Conservation (phyloP, 2,888 invertebrate genomes). For the Euplagia quadripunctaria region DNA sequence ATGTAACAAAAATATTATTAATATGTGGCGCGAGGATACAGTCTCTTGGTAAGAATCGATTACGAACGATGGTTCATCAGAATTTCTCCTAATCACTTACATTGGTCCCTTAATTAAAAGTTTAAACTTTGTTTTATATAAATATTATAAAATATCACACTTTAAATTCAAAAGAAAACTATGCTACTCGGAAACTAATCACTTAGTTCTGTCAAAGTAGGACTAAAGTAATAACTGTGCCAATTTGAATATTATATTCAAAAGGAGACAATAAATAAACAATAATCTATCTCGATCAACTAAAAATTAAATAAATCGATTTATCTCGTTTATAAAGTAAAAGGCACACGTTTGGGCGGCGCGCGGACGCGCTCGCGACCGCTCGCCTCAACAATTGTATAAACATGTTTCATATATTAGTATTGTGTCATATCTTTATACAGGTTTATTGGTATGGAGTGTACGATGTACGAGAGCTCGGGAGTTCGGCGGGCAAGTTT, state of each 20-base stretch:
- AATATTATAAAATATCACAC: constrained; percentile 88
- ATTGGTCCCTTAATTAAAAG: constrained; percentile 87
- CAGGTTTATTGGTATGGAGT: constrained; percentile 62
- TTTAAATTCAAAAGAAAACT: constrained; percentile 86
- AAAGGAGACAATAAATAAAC: constrained; percentile 86
- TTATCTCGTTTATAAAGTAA: constrained; percentile 81
- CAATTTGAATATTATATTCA: constrained; percentile 85
- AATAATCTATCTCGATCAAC: constrained; percentile 85
- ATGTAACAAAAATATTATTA: constrained; percentile 70
- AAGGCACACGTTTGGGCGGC: constrained; percentile 79
- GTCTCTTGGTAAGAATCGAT: constrained; percentile 77
- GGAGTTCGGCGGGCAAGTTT: constrained; percentile 77
- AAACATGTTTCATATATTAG: constrained; percentile 69
- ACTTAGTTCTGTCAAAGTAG: constrained; percentile 85
- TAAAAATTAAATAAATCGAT: constrained; percentile 86
- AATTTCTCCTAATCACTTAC: constrained; percentile 86
- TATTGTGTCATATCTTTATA: constrained; percentile 70
- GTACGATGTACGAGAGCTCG: constrained; percentile 64
- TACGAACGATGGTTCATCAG: constrained; percentile 78
- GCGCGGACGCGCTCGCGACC: constrained; percentile 61
- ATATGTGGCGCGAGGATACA: constrained; percentile 74
- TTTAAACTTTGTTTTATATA: constrained; percentile 85
- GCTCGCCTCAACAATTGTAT: constrained; percentile 58
- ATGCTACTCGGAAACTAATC: constrained; percentile 84
- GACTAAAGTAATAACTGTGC: constrained; percentile 84